Evolutionary conservation across 2,888 invertebrate species (phyloP).

Genomic region (Callimorpha dominula): DNA sequence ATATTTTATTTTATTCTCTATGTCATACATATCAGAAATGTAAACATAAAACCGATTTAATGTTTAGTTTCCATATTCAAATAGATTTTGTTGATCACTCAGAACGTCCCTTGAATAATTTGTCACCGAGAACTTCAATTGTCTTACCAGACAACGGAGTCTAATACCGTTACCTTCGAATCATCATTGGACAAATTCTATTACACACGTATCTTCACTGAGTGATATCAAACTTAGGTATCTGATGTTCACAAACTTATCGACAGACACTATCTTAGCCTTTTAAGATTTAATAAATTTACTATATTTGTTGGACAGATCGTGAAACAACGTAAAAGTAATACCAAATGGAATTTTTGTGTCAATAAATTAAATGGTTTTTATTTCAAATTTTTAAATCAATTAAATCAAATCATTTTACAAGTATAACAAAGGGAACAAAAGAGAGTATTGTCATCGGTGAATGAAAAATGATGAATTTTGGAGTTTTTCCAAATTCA

Average conservation of each 20-base stretch:
- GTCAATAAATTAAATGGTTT: background rate
- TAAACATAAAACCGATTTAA: background rate
- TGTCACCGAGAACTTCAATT: constrained; percentile 2
- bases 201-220: constrained; percentile 2
- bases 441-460: background rate
- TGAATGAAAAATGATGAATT: background rate
- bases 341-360: background rate
- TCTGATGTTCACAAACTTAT: background rate
- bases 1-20: too few relatives aligned
- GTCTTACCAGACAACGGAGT: background rate
- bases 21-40: too few relatives aligned
- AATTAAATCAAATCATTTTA: background rate
- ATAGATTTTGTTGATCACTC: background rate
- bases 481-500: background rate
- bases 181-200: constrained; percentile 11
- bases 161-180: constrained; percentile 4
- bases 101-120: background rate
- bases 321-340: background rate
- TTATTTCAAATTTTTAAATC: background rate
- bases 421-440: background rate
- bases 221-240: background rate
- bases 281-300: too few relatives aligned
- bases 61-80: background rate
- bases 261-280: background rate
- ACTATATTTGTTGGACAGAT: background rate